Base-by-base conservation (phyloP, 2,797 vertebrate genomes). In the Acrossocheilus wenchowensis region DNA sequence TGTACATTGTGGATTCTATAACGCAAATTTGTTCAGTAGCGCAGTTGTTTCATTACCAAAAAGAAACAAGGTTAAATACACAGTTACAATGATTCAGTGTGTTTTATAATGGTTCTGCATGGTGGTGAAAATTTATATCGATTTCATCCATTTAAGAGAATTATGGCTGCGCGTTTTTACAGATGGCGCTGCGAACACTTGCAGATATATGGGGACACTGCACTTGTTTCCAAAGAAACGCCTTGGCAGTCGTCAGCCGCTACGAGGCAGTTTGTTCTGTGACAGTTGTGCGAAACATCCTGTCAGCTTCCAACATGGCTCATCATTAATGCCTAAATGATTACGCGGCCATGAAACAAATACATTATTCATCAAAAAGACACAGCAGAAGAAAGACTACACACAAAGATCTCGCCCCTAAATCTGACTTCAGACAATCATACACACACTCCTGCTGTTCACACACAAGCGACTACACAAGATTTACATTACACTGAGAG, bases 291-390 rank as follows among this genome's bases (percentile, higher is more conserved):
- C 39, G 74, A 83, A 88, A 84, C 87, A 69, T 83, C 83, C 85
- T 87, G 80, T 89, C 90, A 91, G 78, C 81, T 78, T 71, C 74
- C 83, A 88, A 87, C 78, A 68, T 74, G 39, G 52, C 89, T 87
- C 86, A 87, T 91, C 86, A 90, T 90, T 87, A 88, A 90, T 87
- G 81, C 60, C 78, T 85, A 90, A 89, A 88, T 91, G 89, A 91
- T 89, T 89, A 89, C 85, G 64, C 75, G 52, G 54, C 83, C 78
- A 85, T 83, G 83, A 89, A 92, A 89, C 86, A 87, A 87, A 88
- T 90, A 74, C 87, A 91, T 90, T 89, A 91, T 91, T 90, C 84
- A 91, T 91, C 73, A 91, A 89, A 90, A 87, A 74, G 68, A 81
- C 54, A 75, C 81, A 43, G 81, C 84, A 45, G 87, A 80, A 80